A percentile compares a stretch with the other conserved stretches of the same genome.
These are phyloP conservation scores for Teleogryllus oceanicus DNA, from an alignment of 2,888 invertebrate species.

Conservation along the genomic window DNA sequence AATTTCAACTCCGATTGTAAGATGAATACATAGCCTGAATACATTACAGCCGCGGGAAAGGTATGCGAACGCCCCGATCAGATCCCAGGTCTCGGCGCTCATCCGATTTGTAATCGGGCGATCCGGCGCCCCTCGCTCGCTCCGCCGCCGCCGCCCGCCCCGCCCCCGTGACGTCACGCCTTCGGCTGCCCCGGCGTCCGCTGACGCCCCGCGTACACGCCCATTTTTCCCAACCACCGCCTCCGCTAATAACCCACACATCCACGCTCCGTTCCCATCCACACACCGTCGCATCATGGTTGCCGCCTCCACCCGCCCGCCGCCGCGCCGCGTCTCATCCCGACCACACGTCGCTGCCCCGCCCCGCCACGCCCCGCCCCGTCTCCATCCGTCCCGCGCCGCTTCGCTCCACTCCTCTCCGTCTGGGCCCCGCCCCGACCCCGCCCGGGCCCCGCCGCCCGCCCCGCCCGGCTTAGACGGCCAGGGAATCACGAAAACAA, in stretches of 20 bases:
- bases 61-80: neutral
- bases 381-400: neutral
- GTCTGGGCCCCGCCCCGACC: too few relatives aligned
- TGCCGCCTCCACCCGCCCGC: neutral
- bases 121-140: too few relatives aligned
- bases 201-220: too few relatives aligned
- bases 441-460: neutral
- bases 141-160: too few relatives aligned
- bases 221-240: too few relatives aligned
- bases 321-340: neutral
- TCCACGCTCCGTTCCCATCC: too few relatives aligned
- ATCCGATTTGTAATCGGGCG: neutral
- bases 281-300: too few relatives aligned
- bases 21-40: neutral
- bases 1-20: neutral
- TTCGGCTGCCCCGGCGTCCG: too few relatives aligned
- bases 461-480: neutral
- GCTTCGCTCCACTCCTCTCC: neutral
- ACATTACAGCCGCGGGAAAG: neutral
- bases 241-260: too few relatives aligned
- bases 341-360: neutral
- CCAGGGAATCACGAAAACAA: neutral
- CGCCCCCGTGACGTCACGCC: too few relatives aligned
- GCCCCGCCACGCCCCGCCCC: neutral
- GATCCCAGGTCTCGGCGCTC: neutral